These are phyloP conservation scores for Acrobasis repandana DNA, from an alignment of 2,888 invertebrate species.

Conservation along the genomic window DNA sequence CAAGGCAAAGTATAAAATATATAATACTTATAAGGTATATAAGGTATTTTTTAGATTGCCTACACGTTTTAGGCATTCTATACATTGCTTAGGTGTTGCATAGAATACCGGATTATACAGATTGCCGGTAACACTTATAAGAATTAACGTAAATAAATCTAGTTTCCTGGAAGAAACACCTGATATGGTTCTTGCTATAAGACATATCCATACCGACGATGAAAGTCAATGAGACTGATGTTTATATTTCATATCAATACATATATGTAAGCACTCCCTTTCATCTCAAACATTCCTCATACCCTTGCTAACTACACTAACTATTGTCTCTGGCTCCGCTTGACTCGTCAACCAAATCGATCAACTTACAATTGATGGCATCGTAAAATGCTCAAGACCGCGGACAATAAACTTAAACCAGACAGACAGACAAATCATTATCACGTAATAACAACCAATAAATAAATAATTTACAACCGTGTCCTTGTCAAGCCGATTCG, in stretches of 20 bases:
- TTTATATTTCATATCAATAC: neutral
- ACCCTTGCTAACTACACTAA: neutral
- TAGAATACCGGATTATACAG: no score
- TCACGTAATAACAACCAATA: conserved; percentile 49
- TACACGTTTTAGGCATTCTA: no score
- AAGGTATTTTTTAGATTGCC: no score
- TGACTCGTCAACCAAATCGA: conserved; percentile 20
- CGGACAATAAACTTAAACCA: conserved; percentile 33
- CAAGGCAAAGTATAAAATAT: no score
- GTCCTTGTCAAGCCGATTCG: conserved; percentile 53
- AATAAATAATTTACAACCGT: conserved; percentile 59
- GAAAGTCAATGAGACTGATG: neutral
- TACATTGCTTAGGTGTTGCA: no score
- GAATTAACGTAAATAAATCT: no score
- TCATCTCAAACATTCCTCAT: neutral
- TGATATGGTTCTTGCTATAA: neutral
- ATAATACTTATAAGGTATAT: no score
- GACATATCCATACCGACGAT: neutral
- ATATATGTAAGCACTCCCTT: neutral
- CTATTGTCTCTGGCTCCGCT: conserved; percentile 6
- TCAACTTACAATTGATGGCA: conserved; percentile 28
- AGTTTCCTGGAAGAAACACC: no score
- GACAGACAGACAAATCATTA: conserved; percentile 48
- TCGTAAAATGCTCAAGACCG: conserved; percentile 37
- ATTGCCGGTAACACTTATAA: no score